Conservation (phyloP, 2,113 vertebrate species). For the Archocentrus centrarchus region DNA sequence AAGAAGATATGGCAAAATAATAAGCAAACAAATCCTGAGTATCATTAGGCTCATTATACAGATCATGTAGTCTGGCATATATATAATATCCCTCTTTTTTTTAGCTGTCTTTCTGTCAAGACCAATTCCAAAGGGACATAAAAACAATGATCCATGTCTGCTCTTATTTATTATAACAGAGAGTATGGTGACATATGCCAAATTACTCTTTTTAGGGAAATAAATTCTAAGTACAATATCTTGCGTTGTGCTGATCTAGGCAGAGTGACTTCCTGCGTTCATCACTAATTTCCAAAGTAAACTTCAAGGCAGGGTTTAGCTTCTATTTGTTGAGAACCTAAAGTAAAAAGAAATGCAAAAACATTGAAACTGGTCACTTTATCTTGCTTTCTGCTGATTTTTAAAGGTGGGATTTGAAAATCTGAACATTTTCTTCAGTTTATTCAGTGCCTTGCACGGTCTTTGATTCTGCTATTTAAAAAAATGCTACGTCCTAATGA, state of each 20-base stretch:
- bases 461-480: neutral
- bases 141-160: neutral
- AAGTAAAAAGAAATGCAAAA: neutral
- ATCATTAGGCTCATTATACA: neutral
- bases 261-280: neutral
- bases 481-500: neutral
- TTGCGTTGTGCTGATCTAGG: neutral
- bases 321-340: neutral
- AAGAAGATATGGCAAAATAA: neutral
- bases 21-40: neutral
- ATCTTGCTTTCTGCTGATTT: neutral
- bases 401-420: neutral
- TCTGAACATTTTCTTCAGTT: neutral
- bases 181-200: neutral
- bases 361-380: neutral
- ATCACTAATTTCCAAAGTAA: neutral
- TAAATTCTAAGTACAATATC: neutral
- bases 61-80: neutral
- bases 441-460: neutral
- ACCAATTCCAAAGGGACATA: too few species aligned
- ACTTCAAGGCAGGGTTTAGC: neutral
- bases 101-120: too few species aligned
- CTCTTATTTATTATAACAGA: neutral
- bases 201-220: neutral
- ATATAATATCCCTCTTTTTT: neutral